A percentile compares a stretch with the other conserved stretches of the same genome.
Conservation (phyloP, 92 coral and sea anemone species). For the Umimayanthus chanpuru region DNA sequence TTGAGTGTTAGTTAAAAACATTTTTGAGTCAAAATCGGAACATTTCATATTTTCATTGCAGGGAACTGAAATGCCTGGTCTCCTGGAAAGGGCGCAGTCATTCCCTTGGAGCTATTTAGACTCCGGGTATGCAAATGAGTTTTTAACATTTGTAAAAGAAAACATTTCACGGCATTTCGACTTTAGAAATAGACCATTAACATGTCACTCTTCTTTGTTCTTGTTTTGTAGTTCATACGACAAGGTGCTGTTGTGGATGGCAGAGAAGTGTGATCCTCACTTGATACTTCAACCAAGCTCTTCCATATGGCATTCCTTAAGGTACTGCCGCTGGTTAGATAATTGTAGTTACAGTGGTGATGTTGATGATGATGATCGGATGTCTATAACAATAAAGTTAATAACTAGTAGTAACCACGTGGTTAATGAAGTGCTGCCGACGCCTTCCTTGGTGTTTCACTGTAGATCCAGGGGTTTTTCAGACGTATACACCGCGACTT, state of each 20-base stretch:
- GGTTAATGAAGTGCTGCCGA: no score
- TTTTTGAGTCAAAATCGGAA: no score
- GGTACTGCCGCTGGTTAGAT: slow-evolving; percentile 45
- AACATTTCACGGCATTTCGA: not conserved
- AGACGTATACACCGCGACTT: no score
- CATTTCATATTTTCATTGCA: not conserved
- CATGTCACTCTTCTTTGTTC: not conserved
- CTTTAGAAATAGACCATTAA: not conserved
- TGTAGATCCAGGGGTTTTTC: no score
- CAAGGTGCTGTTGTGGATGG: slow-evolving; percentile 75
- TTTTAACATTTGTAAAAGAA: not conserved
- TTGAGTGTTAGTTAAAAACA: no score
- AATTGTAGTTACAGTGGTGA: not conserved
- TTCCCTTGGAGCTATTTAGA: slow-evolving; percentile 92
- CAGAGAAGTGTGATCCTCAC: slow-evolving; percentile 68
- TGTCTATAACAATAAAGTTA: not conserved
- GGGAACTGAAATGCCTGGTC: slow-evolving; percentile 80
- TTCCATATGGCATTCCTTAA: slow-evolving; percentile 77
- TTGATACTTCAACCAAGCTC: slow-evolving; percentile 78
- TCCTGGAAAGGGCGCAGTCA: slow-evolving; percentile 70
- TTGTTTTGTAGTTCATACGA: slow-evolving; percentile 64
- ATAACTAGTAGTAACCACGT: no score
- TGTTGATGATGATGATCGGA: not conserved
- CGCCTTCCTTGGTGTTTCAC: no score
- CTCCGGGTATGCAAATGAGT: slow-evolving; percentile 58